Conservation (phyloP, 1,140 invertebrate species). For the Musca domestica region DNA sequence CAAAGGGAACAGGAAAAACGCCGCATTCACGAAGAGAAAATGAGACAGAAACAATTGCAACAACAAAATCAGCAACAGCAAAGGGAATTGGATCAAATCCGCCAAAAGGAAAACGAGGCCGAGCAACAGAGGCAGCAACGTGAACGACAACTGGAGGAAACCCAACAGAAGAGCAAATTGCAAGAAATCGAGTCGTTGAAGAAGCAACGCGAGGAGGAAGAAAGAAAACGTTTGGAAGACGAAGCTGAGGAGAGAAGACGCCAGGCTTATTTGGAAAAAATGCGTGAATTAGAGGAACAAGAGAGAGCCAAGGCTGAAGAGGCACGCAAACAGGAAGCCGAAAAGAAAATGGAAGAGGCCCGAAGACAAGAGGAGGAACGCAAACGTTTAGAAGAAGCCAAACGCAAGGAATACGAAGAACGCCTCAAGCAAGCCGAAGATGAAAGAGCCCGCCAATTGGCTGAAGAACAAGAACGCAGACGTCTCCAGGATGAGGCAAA, state of each 20-base stretch:
- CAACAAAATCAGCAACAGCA: conserved; percentile 17
- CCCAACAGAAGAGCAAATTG: conserved; percentile 8
- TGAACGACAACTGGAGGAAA: conserved; percentile 9
- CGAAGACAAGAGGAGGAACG: conserved; percentile 34
- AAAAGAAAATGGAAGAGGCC: conserved; percentile 35
- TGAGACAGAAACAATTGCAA: conserved; percentile 15
- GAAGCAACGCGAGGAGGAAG: conserved; percentile 31
- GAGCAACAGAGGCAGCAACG: conserved; percentile 5
- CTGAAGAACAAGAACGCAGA: conserved; percentile 43
- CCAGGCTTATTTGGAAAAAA: conserved; percentile 21
- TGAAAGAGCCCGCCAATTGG: conserved; percentile 39
- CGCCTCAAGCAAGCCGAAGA: conserved; percentile 34
- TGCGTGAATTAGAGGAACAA: neutral
- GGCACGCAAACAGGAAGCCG: conserved; percentile 31
- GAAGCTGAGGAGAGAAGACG: conserved; percentile 33
- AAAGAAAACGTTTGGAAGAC: conserved; percentile 32
- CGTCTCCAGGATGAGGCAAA: conserved; percentile 37
- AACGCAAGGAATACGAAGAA: conserved; percentile 39
- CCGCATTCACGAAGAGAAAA: conserved; percentile 6
- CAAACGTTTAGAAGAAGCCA: conserved; percentile 32
- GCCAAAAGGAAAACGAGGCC: conserved; percentile 12
- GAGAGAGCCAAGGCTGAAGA: conserved; percentile 31
- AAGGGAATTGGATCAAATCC: conserved; percentile 20
- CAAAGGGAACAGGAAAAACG: conserved; percentile 23
- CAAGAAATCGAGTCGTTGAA: conserved; percentile 34